Percentiles rank a stretch among this genome's conserved stretches.
phyloP scores from a whole-genome alignment of 2,113 vertebrate genomes.

The Dromas ardeola region DNA sequence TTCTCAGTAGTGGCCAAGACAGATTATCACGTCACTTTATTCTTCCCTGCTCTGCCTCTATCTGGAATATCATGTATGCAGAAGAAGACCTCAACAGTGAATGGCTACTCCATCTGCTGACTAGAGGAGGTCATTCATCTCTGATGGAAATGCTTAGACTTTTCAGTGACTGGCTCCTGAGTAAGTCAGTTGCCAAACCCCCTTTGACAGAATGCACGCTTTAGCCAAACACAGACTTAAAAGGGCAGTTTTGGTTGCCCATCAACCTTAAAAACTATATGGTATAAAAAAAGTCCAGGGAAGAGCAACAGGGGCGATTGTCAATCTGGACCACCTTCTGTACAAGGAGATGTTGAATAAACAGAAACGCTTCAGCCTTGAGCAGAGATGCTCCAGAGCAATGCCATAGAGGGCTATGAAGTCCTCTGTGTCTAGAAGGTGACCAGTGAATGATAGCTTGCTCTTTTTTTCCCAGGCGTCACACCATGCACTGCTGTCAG shows the following conservation, averaged over 20 bases:
- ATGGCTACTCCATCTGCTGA: conserved; percentile 4
- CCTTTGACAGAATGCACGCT: neutral
- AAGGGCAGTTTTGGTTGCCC: neutral
- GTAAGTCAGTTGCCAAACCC: neutral
- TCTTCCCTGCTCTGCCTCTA: neutral
- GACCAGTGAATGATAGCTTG: neutral
- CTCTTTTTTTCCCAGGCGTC: neutral
- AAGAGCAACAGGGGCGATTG: neutral
- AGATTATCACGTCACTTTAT: neutral
- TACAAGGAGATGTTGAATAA: neutral
- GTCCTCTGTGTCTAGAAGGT: neutral
- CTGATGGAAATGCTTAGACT: neutral
- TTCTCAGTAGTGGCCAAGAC: neutral
- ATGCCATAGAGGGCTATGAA: neutral
- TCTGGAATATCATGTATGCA: neutral
- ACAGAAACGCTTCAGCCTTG: neutral
- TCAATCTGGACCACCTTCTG: neutral
- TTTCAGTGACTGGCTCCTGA: neutral
- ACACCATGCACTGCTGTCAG: neutral
- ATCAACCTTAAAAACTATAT: neutral
- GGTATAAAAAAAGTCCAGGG: neutral
- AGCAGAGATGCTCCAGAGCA: neutral
- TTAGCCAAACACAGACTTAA: neutral
- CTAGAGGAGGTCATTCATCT: neutral
- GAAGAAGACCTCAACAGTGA: neutral